Evolutionary conservation across 2,113 vertebrate genomes (phyloP).

Genomic region (Nothobranchius furzeri): DNA sequence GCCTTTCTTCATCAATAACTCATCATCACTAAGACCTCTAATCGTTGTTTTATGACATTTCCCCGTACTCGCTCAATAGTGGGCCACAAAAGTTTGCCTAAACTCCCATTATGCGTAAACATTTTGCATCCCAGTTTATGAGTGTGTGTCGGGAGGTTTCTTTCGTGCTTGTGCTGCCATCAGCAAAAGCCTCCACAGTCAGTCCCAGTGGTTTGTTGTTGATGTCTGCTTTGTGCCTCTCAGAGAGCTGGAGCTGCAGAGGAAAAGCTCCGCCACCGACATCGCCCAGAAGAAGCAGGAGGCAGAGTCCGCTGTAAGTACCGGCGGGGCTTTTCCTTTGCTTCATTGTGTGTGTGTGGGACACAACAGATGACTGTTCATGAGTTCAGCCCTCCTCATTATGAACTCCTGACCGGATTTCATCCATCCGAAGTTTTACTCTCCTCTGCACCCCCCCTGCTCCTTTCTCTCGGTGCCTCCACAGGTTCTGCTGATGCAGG

Average conservation of each 20-base stretch:
- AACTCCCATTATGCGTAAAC: not conserved
- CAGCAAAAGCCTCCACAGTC: conserved; percentile 34
- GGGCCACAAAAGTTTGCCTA: not conserved
- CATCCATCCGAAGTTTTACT: conserved; percentile 28
- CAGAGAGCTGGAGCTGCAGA: conserved; percentile 94
- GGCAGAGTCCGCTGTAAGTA: conserved; percentile 92
- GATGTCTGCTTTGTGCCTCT: conserved; percentile 42
- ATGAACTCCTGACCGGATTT: conserved; percentile 37
- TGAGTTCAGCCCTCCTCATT: conserved; percentile 31
- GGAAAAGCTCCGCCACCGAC: conserved; percentile 87
- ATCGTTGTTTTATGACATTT: not conserved
- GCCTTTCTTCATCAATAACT: not conserved
- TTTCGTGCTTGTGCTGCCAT: conserved; percentile 30
- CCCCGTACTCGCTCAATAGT: not conserved
- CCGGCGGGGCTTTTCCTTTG: conserved; percentile 1
- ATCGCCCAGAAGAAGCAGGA: conserved; percentile 93
- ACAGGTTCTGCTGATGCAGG: conserved; percentile 96
- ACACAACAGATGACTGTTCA: conserved; percentile 50
- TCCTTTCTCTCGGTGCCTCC: conserved; percentile 26
- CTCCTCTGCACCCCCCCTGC: conserved; percentile 6
- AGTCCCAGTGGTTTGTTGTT: conserved; percentile 48
- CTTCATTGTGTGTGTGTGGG: conserved; percentile 19
- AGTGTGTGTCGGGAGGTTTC: conserved; percentile 10
- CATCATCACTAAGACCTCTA: not conserved
- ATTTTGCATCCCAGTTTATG: conserved; percentile 11